phyloP scores from a whole-genome alignment of 1,140 invertebrate species.

The Oryctes rhinoceros region DNA sequence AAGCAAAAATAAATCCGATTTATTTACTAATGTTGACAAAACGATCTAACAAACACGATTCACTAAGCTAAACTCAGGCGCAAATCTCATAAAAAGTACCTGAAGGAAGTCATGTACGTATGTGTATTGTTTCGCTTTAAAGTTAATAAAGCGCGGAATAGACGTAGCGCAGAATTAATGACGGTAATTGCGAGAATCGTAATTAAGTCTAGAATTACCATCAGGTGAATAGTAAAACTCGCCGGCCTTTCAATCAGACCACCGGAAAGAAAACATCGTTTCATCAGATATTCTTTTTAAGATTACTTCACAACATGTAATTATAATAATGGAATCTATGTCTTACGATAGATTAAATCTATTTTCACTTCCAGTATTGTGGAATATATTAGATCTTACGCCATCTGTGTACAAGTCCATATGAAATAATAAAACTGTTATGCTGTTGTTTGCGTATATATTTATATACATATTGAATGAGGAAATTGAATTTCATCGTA shows the following conservation, averaged over 20 bases:
- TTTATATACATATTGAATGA: background rate
- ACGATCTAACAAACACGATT: no score
- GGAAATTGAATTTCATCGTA: background rate
- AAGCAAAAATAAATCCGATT: no score
- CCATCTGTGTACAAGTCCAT: background rate
- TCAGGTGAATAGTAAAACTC: background rate
- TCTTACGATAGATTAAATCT: background rate
- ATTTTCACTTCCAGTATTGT: conserved; percentile 37
- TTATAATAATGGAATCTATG: conserved; percentile 26
- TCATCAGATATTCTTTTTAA: conserved; percentile 24
- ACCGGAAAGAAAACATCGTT: conserved; percentile 30
- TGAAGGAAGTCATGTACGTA: no score
- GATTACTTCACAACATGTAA: conserved; percentile 19
- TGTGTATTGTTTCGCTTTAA: background rate
- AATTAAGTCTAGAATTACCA: background rate
- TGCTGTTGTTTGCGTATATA: background rate
- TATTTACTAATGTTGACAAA: no score
- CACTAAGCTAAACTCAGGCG: no score
- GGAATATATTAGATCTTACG: conserved; percentile 24
- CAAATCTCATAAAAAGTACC: no score
- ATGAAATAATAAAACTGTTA: background rate
- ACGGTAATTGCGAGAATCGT: background rate
- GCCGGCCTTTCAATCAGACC: background rate
- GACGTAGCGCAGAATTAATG: background rate
- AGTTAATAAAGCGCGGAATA: background rate